phyloP scores from a whole-genome alignment of 53 echinoderm and acorn worm genomes.

The Paracentrotus lividus region DNA sequence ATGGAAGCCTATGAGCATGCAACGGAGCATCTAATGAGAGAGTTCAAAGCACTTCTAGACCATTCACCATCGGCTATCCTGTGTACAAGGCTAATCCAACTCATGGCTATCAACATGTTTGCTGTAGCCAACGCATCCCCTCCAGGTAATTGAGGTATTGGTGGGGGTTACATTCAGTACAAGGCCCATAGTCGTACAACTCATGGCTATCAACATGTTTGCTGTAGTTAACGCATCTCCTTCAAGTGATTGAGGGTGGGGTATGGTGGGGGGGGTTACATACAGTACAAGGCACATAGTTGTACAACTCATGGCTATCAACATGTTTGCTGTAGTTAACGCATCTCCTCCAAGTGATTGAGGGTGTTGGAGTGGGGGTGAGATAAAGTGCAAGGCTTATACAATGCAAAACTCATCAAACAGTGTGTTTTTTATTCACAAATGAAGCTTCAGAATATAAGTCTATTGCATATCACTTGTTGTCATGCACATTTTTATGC shows the following conservation, averaged over 20 bases:
- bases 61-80: conserved; percentile 89
- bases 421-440: no score
- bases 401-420: no score
- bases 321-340: background rate
- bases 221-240: background rate
- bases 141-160: conserved; percentile 71
- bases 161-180: background rate
- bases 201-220: background rate
- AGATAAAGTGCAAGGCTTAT: background rate
- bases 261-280: background rate
- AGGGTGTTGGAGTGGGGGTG: no score
- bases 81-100: conserved; percentile 90
- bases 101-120: conserved; percentile 99
- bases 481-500: no score
- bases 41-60: conserved; percentile 83
- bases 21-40: conserved; percentile 82
- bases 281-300: background rate
- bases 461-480: no score
- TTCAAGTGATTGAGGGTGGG: background rate
- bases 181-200: background rate
- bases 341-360: background rate
- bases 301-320: background rate
- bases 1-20: conserved; percentile 93
- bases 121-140: conserved; percentile 85
- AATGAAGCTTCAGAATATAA: no score